Base-by-base conservation (phyloP, 1,140 invertebrate genomes). In the Heterodera schachtii region DNA sequence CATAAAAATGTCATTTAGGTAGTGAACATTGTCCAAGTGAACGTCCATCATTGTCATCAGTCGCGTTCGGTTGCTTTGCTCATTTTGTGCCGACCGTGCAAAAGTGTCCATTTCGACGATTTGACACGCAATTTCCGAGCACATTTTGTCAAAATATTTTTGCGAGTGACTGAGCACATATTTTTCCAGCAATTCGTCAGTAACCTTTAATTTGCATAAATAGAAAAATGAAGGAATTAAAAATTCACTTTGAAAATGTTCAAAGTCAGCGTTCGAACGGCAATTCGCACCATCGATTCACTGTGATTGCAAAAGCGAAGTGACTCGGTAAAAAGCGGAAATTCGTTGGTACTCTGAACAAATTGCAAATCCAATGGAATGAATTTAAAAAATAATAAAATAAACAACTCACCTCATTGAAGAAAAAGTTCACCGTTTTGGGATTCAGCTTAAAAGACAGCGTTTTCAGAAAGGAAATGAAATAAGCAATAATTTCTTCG, bases 401-500 rank as follows among this genome's bases (percentile, higher is more conserved):
- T 13, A 64, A 64, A 64, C 11, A 57, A 83, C 92, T 93, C 93
- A 96, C 95, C 93, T 99, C 97, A 92, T 98, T 99, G 91, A 98
- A 99, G 91, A 99, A 99, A 91, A 99, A 99, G 90, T 99, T 96
- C 88, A 99, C 97, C 3, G 97, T 99, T 90, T 99, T 96, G 83
- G 94, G 93, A 92, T 99, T 99, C n/a, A 99, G 91, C 92, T 99
- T 99, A 64, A 99, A 92, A 84, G 97, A 99, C 21, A 99, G 92
- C 0, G 97, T 99, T 91, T 99, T 99, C 78, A 99, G 90, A 90
- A 99, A 99, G 71, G 97, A 97, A 90, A 99, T 98, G 90, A 99
- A 99, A 91, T 99, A 99, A 6, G 97, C 97, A 96, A 99, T 98
- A 3, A 99, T 96, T 93, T 99, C 98, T 92, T 99, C 98, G 92